Base-by-base conservation (phyloP, 1,140 invertebrate genomes). In the Drosophila sp. region DNA sequence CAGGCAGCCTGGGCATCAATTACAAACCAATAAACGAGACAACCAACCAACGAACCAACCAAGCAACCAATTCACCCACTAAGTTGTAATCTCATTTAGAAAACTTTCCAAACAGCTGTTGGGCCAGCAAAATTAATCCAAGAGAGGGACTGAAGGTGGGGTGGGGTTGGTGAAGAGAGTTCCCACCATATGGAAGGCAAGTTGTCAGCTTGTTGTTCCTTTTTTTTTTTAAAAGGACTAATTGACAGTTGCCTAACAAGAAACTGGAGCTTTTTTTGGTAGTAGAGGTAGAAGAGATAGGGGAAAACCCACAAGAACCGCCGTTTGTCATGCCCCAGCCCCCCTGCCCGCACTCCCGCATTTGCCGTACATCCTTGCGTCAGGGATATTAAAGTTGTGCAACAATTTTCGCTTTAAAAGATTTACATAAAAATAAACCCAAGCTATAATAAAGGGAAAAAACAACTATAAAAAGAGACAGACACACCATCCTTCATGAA, bases 371-470 rank as follows among this genome's bases (percentile, higher is more conserved):
- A 63, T 56, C 64, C 38, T 60, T 38, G 30, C 23, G 44, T 50
- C 27, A 11, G 35, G 44, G 17, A 66, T 61, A 65, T 75, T 81
- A 62, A 85, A 81, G 82, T 85, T 87, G 82, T 82, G 82, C 82
- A 87, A 82, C 79, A 87, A 87, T 84, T 50, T 84, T 80, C 68
- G 40, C 79, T 81, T 82, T 72, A 84, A 76, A 76, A 68, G 67
- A 65, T 85, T 85, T 86, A 86, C 79, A 87, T 80, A 60, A 58
- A 82, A 70, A 65, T 62, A 56, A 44, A 44, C 30, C 23, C 17
- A 50, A 62, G n/a, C 40, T 41, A 50, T 30, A 30, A 25, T 10
- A 57, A 29, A 56, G 10, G 44, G 56, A 38, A 63, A 27, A n/a
- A 17, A 54, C 10, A 64, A 38, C 17, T 17, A 40, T 29, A 25